A percentile compares a stretch with the other conserved stretches of the same genome.
Evolutionary conservation across 2,797 vertebrate genomes (phyloP).

Genomic region (Halcyon badia): DNA sequence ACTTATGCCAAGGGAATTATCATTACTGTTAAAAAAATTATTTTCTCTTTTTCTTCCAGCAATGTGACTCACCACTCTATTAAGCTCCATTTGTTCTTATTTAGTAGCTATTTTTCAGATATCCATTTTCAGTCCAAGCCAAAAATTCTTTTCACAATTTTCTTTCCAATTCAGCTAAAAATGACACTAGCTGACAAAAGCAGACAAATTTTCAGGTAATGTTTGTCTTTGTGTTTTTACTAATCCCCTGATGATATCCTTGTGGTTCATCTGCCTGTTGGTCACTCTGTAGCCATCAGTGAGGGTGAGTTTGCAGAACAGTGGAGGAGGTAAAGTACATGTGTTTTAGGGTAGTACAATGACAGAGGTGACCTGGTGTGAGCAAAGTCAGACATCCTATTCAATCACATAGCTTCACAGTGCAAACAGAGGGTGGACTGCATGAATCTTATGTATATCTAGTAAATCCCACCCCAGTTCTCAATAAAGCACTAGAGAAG

Average conservation of each 20-base stretch:
- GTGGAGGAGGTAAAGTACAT: background rate
- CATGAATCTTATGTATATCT: rapidly evolving
- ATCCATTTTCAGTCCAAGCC: background rate
- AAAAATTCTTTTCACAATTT: background rate
- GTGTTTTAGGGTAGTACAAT: background rate
- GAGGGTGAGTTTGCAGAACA: background rate
- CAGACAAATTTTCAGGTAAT: background rate
- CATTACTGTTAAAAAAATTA: slow-evolving; percentile 17
- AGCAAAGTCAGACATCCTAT: background rate
- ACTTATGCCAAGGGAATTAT: slow-evolving; percentile 3
- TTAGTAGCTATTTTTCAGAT: slow-evolving; percentile 30
- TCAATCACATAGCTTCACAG: background rate
- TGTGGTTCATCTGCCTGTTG: background rate
- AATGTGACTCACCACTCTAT: background rate
- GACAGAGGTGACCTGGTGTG: background rate
- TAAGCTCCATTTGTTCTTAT: slow-evolving; percentile 36
- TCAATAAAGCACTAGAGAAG: background rate
- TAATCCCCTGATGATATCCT: background rate
- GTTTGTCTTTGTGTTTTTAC: background rate
- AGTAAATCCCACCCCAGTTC: background rate
- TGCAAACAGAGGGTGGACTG: background rate
- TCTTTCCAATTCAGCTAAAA: slow-evolving; percentile 1
- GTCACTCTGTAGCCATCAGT: background rate
- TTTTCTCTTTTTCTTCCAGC: background rate
- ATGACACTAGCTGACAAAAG: background rate